phyloP scores from a whole-genome alignment of 2,113 vertebrate genomes.

The Muntiacus muntjak region DNA sequence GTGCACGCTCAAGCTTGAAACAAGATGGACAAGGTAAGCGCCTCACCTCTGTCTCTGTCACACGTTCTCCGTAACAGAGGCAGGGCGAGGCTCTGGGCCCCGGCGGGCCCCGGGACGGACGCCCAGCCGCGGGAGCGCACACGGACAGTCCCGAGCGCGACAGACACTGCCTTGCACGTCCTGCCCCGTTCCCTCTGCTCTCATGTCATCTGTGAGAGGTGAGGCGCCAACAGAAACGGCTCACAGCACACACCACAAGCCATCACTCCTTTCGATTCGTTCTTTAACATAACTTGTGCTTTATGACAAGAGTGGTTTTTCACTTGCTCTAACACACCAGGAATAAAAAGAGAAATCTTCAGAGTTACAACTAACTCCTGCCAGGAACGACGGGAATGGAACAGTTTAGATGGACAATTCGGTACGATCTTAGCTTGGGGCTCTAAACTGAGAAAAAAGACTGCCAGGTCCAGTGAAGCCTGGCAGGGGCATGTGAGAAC shows the following conservation, averaged over 20 bases:
- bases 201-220: background rate
- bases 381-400: background rate
- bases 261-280: background rate
- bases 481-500: too few species aligned
- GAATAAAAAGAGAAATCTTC: background rate
- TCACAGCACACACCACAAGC: background rate
- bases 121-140: background rate
- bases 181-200: background rate
- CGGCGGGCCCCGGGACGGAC: fast-evolving
- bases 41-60: background rate
- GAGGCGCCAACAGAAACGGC: too few species aligned
- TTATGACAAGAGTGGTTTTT: background rate
- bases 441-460: background rate
- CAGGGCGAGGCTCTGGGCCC: background rate
- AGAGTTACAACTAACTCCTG: background rate
- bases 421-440: fast-evolving
- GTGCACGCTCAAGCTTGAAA: background rate
- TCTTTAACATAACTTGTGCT: background rate
- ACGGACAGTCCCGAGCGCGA: fast-evolving
- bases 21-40: fast-evolving
- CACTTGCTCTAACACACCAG: background rate
- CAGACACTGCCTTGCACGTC: fast-evolving
- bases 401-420: background rate
- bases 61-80: fast-evolving
- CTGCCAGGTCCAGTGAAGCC: background rate